Evolutionary conservation across 2,113 vertebrate species (phyloP), one percentile per base, ranked within the genome.

Genomic region (Synodontis membranacea): DNA sequence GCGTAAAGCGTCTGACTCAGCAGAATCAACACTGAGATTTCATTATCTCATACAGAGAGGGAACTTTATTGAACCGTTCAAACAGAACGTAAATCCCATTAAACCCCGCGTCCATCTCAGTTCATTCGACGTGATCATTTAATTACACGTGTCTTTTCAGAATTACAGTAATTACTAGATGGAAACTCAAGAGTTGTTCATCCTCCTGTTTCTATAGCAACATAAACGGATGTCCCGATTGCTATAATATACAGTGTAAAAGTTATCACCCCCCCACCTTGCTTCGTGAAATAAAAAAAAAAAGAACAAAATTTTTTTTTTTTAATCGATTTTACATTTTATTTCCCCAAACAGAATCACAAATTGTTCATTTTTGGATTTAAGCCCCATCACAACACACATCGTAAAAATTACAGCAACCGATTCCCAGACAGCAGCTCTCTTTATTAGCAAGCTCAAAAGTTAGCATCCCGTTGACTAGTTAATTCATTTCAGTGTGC

Each of bases 11-110:
- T 74, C 46, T 46, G 84, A 93, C 87, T 90, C 88, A 92, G 93
- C 94, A 93, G 92, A 94, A 93, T 88, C 90, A 81, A 87, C 79
- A 88, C 81, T 91, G 91, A 92, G 64, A 92, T 93, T 93, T 93
- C 83, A 91, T 90, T 86, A 88, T 88, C 91, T 86, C 62, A 25
- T 31, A 21, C 82, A n/a, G 62, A 85, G 0, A 44, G 81, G 34
- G 37, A 44, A n/a, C 56, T 75, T 75, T 80, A 78, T 48, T 44
- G 19, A 72, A 83, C 68, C 9, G 0, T 11, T 78, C 54, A 76
- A 83, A 84, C 37, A 64, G 64, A 84, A 75, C 10, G 54, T 44
- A 79, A 86, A 80, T 58, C 64, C 80, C 21, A 37, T 44, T 76
- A 75, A 86, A 75, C 42, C 44, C 39, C 25, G n/a, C 25, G 66